These are phyloP conservation scores for Nomada hirtipes DNA, from an alignment of 2,888 invertebrate genomes.

Conservation along the genomic window DNA sequence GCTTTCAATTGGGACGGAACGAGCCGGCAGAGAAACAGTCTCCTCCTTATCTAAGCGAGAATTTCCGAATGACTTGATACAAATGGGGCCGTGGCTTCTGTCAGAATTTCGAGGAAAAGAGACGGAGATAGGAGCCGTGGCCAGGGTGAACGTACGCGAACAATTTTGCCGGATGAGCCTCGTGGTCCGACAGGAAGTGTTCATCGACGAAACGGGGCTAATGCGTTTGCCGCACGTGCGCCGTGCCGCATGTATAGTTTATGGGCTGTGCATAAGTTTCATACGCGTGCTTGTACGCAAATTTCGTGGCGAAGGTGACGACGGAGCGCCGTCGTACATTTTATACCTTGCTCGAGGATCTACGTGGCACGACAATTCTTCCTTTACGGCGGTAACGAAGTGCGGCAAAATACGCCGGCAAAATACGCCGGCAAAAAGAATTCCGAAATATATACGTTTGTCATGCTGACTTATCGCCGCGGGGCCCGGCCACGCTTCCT, in stretches of 20 bases:
- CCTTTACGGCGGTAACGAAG: background rate
- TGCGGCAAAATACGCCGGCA: too few species aligned
- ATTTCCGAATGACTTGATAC: slow-evolving; percentile 60
- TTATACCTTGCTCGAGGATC: background rate
- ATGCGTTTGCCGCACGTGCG: slow-evolving; percentile 58
- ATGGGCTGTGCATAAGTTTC: slow-evolving; percentile 4
- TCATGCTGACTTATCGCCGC: slow-evolving; percentile 8
- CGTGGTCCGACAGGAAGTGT: slow-evolving; percentile 61
- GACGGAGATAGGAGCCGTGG: background rate
- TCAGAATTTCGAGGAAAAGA: slow-evolving; percentile 41
- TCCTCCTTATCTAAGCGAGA: slow-evolving; percentile 52
- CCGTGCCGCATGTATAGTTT: slow-evolving; percentile 31
- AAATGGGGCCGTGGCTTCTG: slow-evolving; percentile 57
- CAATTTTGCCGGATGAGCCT: slow-evolving; percentile 57
- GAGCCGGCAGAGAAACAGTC: slow-evolving; percentile 33
- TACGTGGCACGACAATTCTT: background rate
- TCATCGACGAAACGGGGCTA: slow-evolving; percentile 63
- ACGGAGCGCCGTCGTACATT: background rate
- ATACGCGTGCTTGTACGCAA: slow-evolving; percentile 10
- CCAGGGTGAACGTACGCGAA: slow-evolving; percentile 52
- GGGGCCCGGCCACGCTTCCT: background rate
- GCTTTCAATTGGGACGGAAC: slow-evolving; percentile 50
- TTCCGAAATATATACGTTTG: background rate
- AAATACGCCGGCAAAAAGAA: background rate
- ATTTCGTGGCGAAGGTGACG: slow-evolving; percentile 9